Conservation (phyloP, 2,888 invertebrate species). For the Seira musarum region DNA sequence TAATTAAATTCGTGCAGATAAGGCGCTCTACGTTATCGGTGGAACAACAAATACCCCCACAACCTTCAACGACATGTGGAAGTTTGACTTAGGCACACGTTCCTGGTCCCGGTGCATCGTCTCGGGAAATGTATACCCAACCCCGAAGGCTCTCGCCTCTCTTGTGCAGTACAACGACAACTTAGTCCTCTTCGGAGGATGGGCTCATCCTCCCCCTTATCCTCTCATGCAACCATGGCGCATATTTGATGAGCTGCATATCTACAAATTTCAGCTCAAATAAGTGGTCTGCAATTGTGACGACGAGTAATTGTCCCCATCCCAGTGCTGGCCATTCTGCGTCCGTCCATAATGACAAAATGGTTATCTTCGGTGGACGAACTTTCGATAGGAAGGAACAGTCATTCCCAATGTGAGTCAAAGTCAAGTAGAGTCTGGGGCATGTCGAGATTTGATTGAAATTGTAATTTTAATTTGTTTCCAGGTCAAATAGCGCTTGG, state of each 20-base stretch:
- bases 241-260: constrained; percentile 93
- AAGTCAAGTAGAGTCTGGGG: not conserved
- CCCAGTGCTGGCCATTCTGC: constrained; percentile 95
- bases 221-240: constrained; percentile 76
- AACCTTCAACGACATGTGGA: constrained; percentile 97
- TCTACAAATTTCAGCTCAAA: constrained; percentile 86
- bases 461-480: constrained; percentile 21
- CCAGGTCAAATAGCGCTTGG: constrained; percentile 88
- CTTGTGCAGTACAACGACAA: constrained; percentile 90
- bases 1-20: constrained; percentile 72
- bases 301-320: constrained; percentile 78
- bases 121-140: constrained; percentile 87
- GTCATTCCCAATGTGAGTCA: constrained; percentile 65
- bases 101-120: constrained; percentile 89
- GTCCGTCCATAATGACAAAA: constrained; percentile 84
- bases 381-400: constrained; percentile 65
- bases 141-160: constrained; percentile 95
- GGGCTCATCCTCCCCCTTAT: constrained; percentile 72
- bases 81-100: constrained; percentile 88
- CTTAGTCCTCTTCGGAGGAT: constrained; percentile 93
- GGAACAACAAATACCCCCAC: constrained; percentile 95
- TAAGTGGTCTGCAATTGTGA: constrained; percentile 82
- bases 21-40: constrained; percentile 95
- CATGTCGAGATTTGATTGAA: not conserved
- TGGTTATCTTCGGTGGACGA: constrained; percentile 87